Conservation (phyloP, 2,113 vertebrate genomes). For the Cynoglossus semilaevis region DNA sequence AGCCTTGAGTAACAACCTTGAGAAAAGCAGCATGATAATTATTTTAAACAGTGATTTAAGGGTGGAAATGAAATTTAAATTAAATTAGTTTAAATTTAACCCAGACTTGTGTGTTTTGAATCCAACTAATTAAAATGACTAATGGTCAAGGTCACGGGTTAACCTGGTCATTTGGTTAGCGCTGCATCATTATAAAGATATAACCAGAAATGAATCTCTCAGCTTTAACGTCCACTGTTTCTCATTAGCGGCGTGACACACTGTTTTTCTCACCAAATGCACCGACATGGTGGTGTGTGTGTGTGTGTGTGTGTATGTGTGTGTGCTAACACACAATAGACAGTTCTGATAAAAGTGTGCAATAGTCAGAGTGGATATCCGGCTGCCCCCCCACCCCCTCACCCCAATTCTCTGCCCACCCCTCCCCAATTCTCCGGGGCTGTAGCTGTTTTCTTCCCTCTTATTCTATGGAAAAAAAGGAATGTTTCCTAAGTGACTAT, state of each 20-base stretch:
- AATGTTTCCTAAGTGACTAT: slow-evolving; percentile 56
- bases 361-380: slow-evolving; percentile 61
- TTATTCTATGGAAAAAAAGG: slow-evolving; percentile 64
- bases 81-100: background rate
- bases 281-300: slow-evolving; percentile 30
- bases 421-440: slow-evolving; percentile 39
- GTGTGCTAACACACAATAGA: slow-evolving; percentile 51
- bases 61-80: no score
- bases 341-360: slow-evolving; percentile 60
- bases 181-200: background rate
- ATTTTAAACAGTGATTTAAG: no score
- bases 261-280: slow-evolving; percentile 15
- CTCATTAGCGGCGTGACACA: slow-evolving; percentile 12
- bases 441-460: slow-evolving; percentile 31
- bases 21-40: no score
- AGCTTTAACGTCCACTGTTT: slow-evolving; percentile 2
- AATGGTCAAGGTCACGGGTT: slow-evolving; percentile 15
- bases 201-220: slow-evolving; percentile 16
- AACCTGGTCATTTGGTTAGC: slow-evolving; percentile 18
- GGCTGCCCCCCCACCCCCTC: slow-evolving; percentile 42
- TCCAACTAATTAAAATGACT: background rate
- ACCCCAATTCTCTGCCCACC: slow-evolving; percentile 34
- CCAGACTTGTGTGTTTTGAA: background rate
- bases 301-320: background rate
- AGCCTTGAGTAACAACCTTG: no score